Evolutionary conservation across 1,140 invertebrate genomes (phyloP).

Genomic region (Brachionus koreanus): DNA sequence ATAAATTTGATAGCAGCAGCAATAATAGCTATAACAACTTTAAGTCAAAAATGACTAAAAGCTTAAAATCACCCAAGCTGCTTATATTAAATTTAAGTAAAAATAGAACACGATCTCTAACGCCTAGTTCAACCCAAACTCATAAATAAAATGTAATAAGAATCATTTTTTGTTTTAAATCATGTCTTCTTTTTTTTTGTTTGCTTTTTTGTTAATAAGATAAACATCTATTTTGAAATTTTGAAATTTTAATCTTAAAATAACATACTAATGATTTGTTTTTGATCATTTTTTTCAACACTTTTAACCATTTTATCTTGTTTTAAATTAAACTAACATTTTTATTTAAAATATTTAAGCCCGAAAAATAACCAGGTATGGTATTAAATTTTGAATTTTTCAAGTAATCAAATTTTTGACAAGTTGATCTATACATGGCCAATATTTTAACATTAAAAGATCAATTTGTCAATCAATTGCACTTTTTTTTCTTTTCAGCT

Average conservation of each 20-base stretch:
- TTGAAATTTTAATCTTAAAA: not conserved
- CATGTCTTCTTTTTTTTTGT: not conserved
- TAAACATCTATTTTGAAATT: not conserved
- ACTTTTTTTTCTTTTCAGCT: not conserved
- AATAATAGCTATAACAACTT: not conserved
- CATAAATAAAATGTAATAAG: slow-evolving; percentile 13
- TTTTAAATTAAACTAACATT: not conserved
- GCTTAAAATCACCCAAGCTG: slow-evolving; percentile 32
- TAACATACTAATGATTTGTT: not conserved
- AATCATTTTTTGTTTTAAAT: not conserved
- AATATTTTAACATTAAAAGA: not conserved
- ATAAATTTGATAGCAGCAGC: not conserved
- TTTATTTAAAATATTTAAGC: not conserved
- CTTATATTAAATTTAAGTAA: slow-evolving; percentile 27
- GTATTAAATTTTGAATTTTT: not conserved
- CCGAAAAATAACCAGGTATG: not conserved
- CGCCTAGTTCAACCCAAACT: not conserved
- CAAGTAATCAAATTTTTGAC: not conserved
- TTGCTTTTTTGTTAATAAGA: not conserved
- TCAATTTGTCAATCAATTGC: not conserved
- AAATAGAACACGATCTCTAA: slow-evolving; percentile 7
- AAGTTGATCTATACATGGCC: not conserved
- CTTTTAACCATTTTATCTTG: not conserved
- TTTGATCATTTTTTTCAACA: not conserved
- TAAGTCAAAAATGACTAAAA: not conserved